Evolutionary conservation across 2,797 vertebrate genomes (phyloP), one percentile per base, ranked within the genome.

Genomic region (Todus mexicanus): DNA sequence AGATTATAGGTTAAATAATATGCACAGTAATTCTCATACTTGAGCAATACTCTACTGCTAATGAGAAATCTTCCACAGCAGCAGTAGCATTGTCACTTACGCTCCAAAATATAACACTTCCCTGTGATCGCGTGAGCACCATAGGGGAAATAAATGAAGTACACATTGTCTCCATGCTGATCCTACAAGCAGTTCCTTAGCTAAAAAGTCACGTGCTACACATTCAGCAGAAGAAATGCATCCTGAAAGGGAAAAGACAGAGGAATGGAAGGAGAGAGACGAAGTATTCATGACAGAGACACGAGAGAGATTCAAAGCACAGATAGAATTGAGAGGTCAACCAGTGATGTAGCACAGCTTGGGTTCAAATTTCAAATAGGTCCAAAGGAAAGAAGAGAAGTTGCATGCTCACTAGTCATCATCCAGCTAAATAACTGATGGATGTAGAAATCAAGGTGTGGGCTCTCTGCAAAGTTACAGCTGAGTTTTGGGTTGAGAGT

Each of bases 91-190:
- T 22, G 66, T 5, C 33, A 68, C 2, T 45, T 66, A 64, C 6
- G 1, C 29, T 35, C 57, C 53, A 82, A 59, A 82, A 89, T 18
- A 31, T 12, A 87, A n/a, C 31, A 35, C 21, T 27, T 77, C 27
- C n/a, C n/a, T 35, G 25, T 0, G 2, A 77, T 4, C 3, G 0
- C n/a, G 26, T 33, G 38, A 92, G 57, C 2, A 3, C 56, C 5
- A 4, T 2, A 51, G 25, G 20, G 37, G 23, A 76, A 76, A 76
- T 47, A 18, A 61, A 68, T 23, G 42, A 57, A 21, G 37, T 25
- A 35, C 6, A 2, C 27, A 59, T 17, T 43, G 37, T 54, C 64
- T 64, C 57, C 38, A 13, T 22, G 42, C 14, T 64, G 65, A 75
- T 71, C 33, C 69, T 50, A 87, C 17, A 42, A 42, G 22, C 42